These are phyloP conservation scores for Clangula hyemalis DNA, from an alignment of 2,797 vertebrate species.

Conservation along the genomic window DNA sequence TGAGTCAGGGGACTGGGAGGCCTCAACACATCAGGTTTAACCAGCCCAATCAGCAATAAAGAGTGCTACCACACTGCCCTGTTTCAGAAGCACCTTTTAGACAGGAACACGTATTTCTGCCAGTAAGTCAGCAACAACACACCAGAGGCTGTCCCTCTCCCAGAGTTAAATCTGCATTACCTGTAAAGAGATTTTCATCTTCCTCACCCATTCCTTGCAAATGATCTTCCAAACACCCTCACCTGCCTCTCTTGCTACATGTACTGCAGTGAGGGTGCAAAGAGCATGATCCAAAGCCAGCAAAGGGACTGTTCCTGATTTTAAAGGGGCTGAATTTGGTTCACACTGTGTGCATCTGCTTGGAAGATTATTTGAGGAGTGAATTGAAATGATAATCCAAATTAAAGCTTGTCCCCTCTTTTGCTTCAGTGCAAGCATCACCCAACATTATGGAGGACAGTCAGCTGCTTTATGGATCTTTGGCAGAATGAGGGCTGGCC, in stretches of 20 bases:
- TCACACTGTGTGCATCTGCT: accelerated
- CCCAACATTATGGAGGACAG: too few species aligned
- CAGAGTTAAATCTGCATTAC: background rate
- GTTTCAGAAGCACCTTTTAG: background rate
- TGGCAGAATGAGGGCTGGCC: too few species aligned
- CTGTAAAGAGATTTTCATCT: too few species aligned
- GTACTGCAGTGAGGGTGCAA: accelerated
- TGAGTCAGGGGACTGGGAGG: accelerated
- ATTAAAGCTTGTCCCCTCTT: background rate
- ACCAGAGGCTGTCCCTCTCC: background rate
- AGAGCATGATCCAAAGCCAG: accelerated
- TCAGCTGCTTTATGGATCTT: too few species aligned
- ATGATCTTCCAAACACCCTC: background rate
- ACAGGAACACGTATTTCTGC: background rate
- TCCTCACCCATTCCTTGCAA: background rate
- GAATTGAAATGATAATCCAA: background rate
- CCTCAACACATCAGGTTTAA: accelerated
- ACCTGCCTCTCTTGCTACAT: too few species aligned
- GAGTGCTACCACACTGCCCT: accelerated
- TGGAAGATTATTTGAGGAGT: background rate
- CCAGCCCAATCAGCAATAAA: too few species aligned
- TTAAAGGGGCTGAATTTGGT: background rate
- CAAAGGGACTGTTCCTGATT: background rate
- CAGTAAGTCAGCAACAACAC: background rate
- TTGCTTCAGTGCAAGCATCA: too few species aligned